Conservation (phyloP, 2,113 vertebrate species). For the Aramus guarauna region DNA sequence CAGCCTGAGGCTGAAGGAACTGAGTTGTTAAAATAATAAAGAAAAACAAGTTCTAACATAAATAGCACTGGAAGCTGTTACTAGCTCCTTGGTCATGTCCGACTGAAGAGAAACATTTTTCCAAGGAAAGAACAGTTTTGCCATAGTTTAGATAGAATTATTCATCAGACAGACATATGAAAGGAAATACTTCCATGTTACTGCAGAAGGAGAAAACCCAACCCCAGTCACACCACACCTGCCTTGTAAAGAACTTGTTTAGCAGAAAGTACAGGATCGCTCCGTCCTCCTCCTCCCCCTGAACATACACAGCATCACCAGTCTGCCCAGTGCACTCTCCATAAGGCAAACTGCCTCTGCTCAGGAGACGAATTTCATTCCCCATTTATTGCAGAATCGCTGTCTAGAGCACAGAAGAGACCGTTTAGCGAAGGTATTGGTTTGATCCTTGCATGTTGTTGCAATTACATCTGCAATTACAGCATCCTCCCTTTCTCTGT, state of each 20-base stretch:
- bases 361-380: background rate
- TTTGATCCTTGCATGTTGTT: background rate
- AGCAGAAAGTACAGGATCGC: background rate
- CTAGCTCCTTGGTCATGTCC: background rate
- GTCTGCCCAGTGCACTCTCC: background rate
- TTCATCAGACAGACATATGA: background rate
- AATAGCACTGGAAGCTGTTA: background rate
- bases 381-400: background rate
- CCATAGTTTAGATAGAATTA: background rate
- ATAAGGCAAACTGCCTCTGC: background rate
- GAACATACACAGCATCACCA: background rate
- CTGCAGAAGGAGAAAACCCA: background rate
- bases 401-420: background rate
- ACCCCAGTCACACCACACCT: background rate
- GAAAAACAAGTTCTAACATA: background rate
- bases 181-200: background rate
- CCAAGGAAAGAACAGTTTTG: background rate
- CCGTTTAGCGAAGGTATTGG: background rate
- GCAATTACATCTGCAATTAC: slow-evolving; percentile 9
- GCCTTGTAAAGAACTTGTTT: background rate
- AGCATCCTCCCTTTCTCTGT: background rate
- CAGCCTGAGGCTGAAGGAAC: background rate
- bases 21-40: background rate
- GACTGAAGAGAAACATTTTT: background rate
- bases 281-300: background rate